Evolutionary conservation across 1,140 invertebrate species (phyloP).

Genomic region (Melipona quadrifasciata): DNA sequence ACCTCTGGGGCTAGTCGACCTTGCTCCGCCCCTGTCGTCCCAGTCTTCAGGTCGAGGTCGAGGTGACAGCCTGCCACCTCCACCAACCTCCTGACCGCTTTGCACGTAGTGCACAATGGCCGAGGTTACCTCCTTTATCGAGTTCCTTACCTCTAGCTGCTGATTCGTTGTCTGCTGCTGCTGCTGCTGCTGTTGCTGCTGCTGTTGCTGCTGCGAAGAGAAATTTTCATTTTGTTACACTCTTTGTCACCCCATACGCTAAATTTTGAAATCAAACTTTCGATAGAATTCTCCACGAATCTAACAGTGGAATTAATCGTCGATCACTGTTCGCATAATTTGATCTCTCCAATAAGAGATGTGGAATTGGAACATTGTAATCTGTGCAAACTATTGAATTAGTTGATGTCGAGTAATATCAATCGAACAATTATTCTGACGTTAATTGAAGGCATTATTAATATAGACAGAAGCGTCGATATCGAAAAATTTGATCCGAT

Average conservation of each 20-base stretch:
- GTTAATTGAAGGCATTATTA: background rate
- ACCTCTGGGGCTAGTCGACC: slow-evolving; percentile 81
- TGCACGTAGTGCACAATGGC: slow-evolving; percentile 95
- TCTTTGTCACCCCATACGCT: background rate
- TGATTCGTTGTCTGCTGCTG: slow-evolving; percentile 80
- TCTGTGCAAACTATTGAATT: too few relatives aligned
- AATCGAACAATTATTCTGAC: background rate
- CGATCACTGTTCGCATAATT: too few relatives aligned
- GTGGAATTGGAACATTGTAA: too few relatives aligned
- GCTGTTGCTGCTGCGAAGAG: slow-evolving; percentile 61
- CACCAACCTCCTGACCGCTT: slow-evolving; percentile 85
- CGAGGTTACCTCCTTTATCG: slow-evolving; percentile 95
- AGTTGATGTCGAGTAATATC: background rate
- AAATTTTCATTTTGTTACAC: background rate
- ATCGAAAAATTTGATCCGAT: background rate
- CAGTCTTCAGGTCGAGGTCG: slow-evolving; percentile 78
- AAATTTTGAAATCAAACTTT: background rate
- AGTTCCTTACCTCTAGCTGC: slow-evolving; percentile 91
- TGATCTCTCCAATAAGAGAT: too few relatives aligned
- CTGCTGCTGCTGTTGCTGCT: slow-evolving; percentile 70
- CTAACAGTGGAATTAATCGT: too few relatives aligned
- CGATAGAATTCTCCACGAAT: too few relatives aligned
- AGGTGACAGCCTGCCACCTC: slow-evolving; percentile 78
- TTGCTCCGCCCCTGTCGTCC: slow-evolving; percentile 79
- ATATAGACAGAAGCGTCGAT: background rate